These are phyloP conservation scores for Clamator glandarius DNA, from an alignment of 2,797 vertebrate genomes.

Conservation along the genomic window DNA sequence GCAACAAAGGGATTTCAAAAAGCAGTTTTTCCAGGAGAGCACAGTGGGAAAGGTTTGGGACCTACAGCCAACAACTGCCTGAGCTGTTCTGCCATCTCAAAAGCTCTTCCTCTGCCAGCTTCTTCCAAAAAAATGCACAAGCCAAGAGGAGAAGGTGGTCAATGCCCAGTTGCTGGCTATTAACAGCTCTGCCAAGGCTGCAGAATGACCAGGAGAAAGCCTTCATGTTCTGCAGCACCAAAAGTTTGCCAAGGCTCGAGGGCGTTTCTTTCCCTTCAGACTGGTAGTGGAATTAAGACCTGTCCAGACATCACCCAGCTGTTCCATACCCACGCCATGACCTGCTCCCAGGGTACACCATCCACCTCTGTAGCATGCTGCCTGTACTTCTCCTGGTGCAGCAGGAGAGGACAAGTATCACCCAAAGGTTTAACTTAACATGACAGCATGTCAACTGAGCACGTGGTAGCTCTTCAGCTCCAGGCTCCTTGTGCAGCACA, in stretches of 20 bases:
- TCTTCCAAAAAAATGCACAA: not conserved
- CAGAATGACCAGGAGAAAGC: not conserved
- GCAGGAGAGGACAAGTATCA: not conserved
- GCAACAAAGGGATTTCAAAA: not conserved
- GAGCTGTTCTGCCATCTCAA: not conserved
- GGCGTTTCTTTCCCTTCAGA: not conserved
- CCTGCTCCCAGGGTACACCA: not conserved
- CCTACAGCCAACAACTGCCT: not conserved
- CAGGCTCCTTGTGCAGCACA: not conserved
- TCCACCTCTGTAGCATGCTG: not conserved
- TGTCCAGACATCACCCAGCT: not conserved
- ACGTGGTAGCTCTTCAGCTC: not conserved
- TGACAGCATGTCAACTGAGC: rapidly evolving
- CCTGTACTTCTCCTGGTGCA: not conserved
- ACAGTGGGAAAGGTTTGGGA: not conserved
- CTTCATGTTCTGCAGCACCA: not conserved
- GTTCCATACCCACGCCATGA: rapidly evolving
- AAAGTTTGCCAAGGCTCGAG: not conserved
- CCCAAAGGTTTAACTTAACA: not conserved
- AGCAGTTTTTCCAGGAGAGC: not conserved
- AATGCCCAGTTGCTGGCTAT: rapidly evolving
- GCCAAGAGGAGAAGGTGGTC: not conserved
- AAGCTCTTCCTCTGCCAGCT: not conserved
- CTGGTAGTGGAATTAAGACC: not conserved
- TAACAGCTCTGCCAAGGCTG: not conserved